phyloP scores from a whole-genome alignment of 2,888 invertebrate genomes.

The Xanthia togata region DNA sequence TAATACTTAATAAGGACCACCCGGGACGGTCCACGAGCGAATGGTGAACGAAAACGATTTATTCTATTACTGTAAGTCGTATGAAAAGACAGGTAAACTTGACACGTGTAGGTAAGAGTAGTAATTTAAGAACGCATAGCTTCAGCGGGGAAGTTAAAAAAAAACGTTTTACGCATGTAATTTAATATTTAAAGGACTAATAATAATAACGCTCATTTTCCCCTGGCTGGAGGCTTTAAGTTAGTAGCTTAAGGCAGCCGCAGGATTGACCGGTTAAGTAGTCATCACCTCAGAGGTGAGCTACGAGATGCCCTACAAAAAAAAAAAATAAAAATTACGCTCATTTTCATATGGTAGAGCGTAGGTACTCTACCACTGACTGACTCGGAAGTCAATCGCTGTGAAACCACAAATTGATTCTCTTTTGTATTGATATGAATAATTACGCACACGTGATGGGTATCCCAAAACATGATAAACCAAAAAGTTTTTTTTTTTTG shows the following conservation, averaged over 20 bases:
- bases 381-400: background rate
- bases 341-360: background rate
- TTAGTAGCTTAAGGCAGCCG: no score
- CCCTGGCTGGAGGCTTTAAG: no score
- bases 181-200: background rate
- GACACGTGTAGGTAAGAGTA: constrained; percentile 28
- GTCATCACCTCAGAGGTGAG: no score
- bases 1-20: constrained; percentile 4
- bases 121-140: no score
- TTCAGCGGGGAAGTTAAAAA: no score
- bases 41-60: constrained; percentile 10
- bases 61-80: constrained; percentile 3
- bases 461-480: no score
- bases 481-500: no score
- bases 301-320: no score
- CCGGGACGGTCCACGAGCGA: constrained; percentile 15
- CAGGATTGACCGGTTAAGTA: no score
- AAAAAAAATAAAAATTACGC: background rate
- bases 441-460: no score
- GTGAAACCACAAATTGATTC: no score
- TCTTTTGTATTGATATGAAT: background rate
- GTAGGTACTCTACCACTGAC: no score
- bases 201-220: background rate
- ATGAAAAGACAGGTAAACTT: background rate
- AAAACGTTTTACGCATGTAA: background rate